phyloP scores from a whole-genome alignment of 2,888 invertebrate species.

The Abrostola tripartita region DNA sequence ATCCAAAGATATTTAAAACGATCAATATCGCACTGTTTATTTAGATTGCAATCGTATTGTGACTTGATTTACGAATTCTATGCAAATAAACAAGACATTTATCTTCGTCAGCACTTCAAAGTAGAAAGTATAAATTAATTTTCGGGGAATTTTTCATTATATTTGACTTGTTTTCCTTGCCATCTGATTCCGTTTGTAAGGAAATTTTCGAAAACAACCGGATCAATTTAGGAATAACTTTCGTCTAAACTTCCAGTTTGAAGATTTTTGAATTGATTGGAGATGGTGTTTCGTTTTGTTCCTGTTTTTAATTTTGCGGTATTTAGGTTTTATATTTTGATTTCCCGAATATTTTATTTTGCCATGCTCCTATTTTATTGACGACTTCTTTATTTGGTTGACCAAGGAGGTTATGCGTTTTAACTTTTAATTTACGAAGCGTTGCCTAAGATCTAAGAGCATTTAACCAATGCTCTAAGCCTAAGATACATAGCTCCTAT shows the following conservation, averaged over 20 bases:
- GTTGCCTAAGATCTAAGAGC: too few relatives aligned
- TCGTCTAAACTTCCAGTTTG: not conserved
- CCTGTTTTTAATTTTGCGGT: not conserved
- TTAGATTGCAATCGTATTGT: not conserved
- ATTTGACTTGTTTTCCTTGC: constrained; percentile 2
- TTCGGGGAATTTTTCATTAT: constrained; percentile 5
- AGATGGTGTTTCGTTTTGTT: not conserved
- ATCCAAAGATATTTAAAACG: constrained; percentile 16
- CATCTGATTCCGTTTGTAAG: constrained; percentile 1
- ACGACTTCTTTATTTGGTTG: too few relatives aligned
- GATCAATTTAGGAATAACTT: not conserved
- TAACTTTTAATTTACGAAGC: too few relatives aligned
- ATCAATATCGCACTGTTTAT: not conserved
- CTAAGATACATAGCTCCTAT: too few relatives aligned
- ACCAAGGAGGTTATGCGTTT: too few relatives aligned
- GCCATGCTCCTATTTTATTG: too few relatives aligned
- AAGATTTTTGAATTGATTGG: not conserved
- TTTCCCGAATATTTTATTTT: too few relatives aligned
- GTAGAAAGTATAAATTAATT: constrained; percentile 8
- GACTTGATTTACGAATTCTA: not conserved
- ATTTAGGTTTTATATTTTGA: too few relatives aligned
- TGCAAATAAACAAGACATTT: constrained; percentile 3
- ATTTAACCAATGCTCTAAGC: too few relatives aligned
- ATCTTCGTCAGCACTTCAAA: constrained; percentile 2
- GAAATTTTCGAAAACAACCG: constrained; percentile 3